Base-by-base conservation (phyloP, 2,888 invertebrate species). In the Rhyacophila evoluta region DNA sequence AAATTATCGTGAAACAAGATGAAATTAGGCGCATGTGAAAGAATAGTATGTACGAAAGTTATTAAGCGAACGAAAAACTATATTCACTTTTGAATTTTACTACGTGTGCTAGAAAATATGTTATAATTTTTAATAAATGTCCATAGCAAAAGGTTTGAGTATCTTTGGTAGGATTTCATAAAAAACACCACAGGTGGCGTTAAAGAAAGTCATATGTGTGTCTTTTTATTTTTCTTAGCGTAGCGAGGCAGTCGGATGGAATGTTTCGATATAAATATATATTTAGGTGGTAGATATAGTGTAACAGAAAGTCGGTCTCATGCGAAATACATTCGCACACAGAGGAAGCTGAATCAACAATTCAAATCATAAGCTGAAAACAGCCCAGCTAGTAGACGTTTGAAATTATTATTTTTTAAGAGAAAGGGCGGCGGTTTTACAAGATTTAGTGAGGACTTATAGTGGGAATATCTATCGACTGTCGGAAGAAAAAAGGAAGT, bases 111-210 rank as follows among this genome's bases (percentile, higher is more conserved):
- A n/a, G n/a, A n/a, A n/a, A n/a, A n/a, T n/a, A n/a, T n/a, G n/a
- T n/a, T n/a, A n/a, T n/a, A n/a, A n/a, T n/a, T n/a, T n/a, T n/a
- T n/a, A n/a, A 12, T 38, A 1, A 38, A 3, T 12, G 38, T 8
- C 1, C 2, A 2, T 3, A 1, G 1, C 2, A 12, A 39, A 55
- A 4, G 19, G 55, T 55, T 55, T 25, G 6, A 10, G 55, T 19
- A 10, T 55, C 55, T 19, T 55, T 1, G 15, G 19, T 25, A 8
- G 19, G 55, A 55, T 55, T 55, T 55, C 2, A 1, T 8, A 55
- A 55, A n/a, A 25, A 55, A 55, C 55, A 55, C 55, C 55, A 55
- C 55, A 55, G 55, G 55, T 55, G 39, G 39, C 10, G 39, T 15
- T 12, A 12, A 39, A 39, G 39, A 39, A 12, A 39, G 15, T 39